phyloP scores from a whole-genome alignment of 2,888 invertebrate species.

The Argyresthia goedartella region DNA sequence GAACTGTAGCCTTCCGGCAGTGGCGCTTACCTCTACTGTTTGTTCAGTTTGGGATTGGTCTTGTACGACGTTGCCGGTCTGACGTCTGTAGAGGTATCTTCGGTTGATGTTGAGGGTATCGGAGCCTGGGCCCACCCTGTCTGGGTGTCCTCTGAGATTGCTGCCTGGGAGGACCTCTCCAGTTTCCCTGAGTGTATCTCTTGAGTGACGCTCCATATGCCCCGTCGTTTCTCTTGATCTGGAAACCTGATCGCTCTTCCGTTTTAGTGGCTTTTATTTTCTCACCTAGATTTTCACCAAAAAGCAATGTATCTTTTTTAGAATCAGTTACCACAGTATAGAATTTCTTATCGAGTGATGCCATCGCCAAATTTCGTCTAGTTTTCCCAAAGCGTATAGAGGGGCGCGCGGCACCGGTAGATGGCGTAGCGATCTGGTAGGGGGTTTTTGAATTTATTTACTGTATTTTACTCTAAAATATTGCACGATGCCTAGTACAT shows the following conservation, averaged over 20 bases:
- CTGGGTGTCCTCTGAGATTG: not conserved
- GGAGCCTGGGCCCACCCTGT: not conserved
- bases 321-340: not conserved
- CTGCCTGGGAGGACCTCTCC: not conserved
- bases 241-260: conserved; percentile 5
- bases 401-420: not conserved
- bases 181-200: conserved; percentile 4
- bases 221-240: conserved; percentile 3
- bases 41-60: not conserved
- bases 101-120: not conserved
- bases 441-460: not conserved
- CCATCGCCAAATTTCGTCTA: not conserved
- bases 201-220: not conserved
- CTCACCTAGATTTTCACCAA: conserved; percentile 3
- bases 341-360: conserved; percentile 3
- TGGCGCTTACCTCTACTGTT: conserved; percentile 1
- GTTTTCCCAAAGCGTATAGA: not conserved
- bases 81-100: not conserved
- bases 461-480: not conserved
- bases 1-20: conserved; percentile 3
- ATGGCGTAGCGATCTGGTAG: not conserved
- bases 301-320: conserved; percentile 2
- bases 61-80: not conserved
- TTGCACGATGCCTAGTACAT: not conserved
- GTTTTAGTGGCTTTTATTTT: conserved; percentile 4